A percentile compares a stretch with the other conserved stretches of the same genome.
These are phyloP conservation scores for Gerris lacustris DNA, from an alignment of 2,888 invertebrate genomes.

Conservation along the genomic window DNA sequence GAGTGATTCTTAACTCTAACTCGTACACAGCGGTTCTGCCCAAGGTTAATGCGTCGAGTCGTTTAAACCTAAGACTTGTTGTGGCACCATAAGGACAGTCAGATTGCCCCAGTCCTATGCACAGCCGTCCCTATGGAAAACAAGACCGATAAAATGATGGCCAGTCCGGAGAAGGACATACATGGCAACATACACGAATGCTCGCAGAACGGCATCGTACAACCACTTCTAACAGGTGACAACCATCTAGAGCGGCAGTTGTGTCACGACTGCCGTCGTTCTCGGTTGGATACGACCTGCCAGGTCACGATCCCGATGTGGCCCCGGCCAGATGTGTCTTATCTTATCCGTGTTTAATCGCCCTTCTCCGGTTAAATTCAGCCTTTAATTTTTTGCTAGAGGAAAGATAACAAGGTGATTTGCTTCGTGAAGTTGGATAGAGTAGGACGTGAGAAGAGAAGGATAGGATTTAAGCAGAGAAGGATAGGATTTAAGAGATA, in stretches of 20 bases:
- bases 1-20: neutral
- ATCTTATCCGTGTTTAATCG: no score
- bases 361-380: no score
- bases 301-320: no score
- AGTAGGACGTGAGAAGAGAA: no score
- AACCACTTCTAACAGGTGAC: conserved; percentile 76
- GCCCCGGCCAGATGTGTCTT: no score
- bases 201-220: conserved; percentile 70
- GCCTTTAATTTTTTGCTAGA: no score
- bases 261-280: conserved; percentile 68
- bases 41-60: neutral
- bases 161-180: neutral
- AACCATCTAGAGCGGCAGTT: neutral
- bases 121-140: neutral
- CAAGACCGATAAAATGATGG: neutral
- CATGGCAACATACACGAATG: conserved; percentile 1
- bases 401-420: no score
- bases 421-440: no score
- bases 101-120: no score
- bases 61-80: neutral
- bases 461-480: no score
- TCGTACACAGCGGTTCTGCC: neutral
- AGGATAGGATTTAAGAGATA: no score
- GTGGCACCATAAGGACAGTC: no score
- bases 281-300: conserved; percentile 46